These are phyloP conservation scores for Sebastes vulpes DNA, from an alignment of 2,797 vertebrate genomes.

Conservation along the genomic window DNA sequence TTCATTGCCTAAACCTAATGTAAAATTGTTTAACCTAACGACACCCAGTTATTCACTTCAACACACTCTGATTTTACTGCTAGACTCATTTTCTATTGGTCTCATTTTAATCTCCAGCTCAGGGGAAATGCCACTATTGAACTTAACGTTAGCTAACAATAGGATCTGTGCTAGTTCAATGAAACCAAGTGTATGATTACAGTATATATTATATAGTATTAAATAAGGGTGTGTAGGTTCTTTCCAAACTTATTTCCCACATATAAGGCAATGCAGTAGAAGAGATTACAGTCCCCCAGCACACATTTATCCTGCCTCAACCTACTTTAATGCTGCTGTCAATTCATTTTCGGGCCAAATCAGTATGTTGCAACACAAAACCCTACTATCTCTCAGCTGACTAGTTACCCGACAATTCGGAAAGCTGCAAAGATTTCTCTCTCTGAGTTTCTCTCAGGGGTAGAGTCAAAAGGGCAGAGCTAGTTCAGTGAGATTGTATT, in stretches of 20 bases:
- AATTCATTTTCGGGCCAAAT: constrained; percentile 16
- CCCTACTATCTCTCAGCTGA: constrained; percentile 26
- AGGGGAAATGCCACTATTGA: background rate
- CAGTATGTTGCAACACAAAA: constrained; percentile 11
- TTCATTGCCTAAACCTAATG: rapidly evolving
- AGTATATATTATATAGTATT: background rate
- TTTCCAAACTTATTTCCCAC: background rate
- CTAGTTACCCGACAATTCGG: constrained; percentile 16
- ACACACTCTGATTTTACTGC: too few species aligned
- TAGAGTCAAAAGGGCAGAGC: constrained; percentile 33
- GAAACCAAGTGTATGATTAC: background rate
- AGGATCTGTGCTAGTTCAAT: background rate
- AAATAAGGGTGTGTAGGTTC: background rate
- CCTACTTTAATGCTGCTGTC: constrained; percentile 39
- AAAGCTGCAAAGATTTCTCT: constrained; percentile 2
- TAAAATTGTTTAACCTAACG: too few species aligned
- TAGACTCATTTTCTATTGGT: too few species aligned
- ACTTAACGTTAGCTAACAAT: background rate
- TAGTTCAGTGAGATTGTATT: constrained; percentile 41
- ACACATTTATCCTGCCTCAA: constrained; percentile 15
- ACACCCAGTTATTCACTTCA: too few species aligned
- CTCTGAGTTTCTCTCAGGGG: constrained; percentile 9
- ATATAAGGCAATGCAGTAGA: background rate
- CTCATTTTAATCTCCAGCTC: background rate
- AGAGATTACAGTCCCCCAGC: background rate